Conservation (phyloP, 2,113 vertebrate species). For the Leucopsar rothschildi region DNA sequence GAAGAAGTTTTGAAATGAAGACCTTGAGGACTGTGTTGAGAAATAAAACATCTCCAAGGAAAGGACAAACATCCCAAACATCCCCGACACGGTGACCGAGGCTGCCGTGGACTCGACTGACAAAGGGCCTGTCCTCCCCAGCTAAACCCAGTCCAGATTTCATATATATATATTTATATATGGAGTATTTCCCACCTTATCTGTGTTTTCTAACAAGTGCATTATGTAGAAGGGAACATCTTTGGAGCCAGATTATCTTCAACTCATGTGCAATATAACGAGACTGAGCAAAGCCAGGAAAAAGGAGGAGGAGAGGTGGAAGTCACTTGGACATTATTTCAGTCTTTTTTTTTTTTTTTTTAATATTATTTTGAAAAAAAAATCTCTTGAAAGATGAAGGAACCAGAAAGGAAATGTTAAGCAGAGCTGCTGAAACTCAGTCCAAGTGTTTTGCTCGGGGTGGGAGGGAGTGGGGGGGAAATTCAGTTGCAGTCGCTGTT, state of each 20-base stretch:
- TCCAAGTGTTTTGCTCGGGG: constrained; percentile 10
- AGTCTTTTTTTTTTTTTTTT: background rate
- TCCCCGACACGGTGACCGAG: background rate
- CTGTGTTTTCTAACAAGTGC: constrained; percentile 30
- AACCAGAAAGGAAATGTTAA: constrained; percentile 5
- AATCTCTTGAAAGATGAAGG: background rate
- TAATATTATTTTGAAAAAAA: background rate
- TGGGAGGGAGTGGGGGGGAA: background rate
- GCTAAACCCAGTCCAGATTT: background rate
- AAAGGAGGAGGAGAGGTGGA: background rate
- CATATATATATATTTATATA: background rate
- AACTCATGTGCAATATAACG: constrained; percentile 7
- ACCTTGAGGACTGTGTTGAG: background rate
- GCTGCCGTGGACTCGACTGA: background rate
- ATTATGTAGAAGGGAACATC: constrained; percentile 26
- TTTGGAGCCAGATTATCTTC: constrained; percentile 24
- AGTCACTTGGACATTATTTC: constrained; percentile 19
- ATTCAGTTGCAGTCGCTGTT: background rate
- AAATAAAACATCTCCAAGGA: background rate
- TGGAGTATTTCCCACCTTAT: background rate
- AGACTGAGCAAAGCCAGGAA: background rate
- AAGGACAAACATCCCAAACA: background rate
- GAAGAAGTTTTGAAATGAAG: constrained; percentile 34
- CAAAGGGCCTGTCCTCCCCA: constrained; percentile 2
- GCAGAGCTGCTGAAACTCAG: constrained; percentile 32